Percentiles rank a stretch among this genome's conserved stretches.
Evolutionary conservation across 2,797 vertebrate genomes (phyloP).

Genomic region (Nothura maculosa): DNA sequence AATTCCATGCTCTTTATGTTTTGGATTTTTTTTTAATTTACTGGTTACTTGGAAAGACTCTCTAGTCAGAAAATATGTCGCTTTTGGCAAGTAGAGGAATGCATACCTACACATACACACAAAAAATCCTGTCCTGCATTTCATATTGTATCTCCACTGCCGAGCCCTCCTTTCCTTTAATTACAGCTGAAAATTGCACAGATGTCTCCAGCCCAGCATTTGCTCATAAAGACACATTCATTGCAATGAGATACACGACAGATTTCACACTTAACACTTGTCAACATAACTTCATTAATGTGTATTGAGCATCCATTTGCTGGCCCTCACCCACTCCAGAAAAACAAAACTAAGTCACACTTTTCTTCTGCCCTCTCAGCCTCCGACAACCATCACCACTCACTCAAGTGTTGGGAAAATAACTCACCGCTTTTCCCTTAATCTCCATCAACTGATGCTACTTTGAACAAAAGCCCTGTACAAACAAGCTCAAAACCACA

Average conservation of each 20-base stretch:
- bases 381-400: slow-evolving; percentile 47
- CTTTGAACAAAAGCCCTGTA: slow-evolving; percentile 43
- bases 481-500: slow-evolving; percentile 29
- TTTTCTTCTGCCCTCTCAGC: slow-evolving; percentile 61
- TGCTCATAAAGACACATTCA: slow-evolving; percentile 50
- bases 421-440: not conserved
- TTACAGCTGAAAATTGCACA: slow-evolving; percentile 63
- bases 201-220: slow-evolving; percentile 12
- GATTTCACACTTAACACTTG: slow-evolving; percentile 68
- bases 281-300: slow-evolving; percentile 69
- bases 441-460: not conserved
- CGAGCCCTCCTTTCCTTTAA: slow-evolving; percentile 27
- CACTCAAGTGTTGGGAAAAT: slow-evolving; percentile 50
- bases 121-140: not conserved
- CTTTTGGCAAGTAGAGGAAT: slow-evolving; percentile 20
- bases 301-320: slow-evolving; percentile 43
- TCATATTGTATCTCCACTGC: slow-evolving; percentile 23
- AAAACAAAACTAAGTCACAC: slow-evolving; percentile 16
- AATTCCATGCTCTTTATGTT: not conserved
- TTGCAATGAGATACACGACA: slow-evolving; percentile 54
- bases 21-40: fast-evolving
- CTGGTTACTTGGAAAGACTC: slow-evolving; percentile 17
- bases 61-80: not conserved
- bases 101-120: not conserved
- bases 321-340: slow-evolving; percentile 34